Conservation (phyloP, 2,113 vertebrate genomes). For the Tautogolabrus adspersus region DNA sequence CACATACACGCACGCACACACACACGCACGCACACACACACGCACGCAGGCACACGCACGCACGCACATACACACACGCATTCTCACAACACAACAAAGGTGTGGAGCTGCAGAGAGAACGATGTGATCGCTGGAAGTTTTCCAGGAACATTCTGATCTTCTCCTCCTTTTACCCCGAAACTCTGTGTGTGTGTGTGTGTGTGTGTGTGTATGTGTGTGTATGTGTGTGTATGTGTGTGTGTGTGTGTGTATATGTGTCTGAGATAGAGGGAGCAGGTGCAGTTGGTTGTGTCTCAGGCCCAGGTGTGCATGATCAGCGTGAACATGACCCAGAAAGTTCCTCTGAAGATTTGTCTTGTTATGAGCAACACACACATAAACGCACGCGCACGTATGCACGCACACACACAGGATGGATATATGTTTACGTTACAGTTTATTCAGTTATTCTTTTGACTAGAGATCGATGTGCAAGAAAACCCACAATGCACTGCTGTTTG, state of each 20-base stretch:
- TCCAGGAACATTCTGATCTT: conserved; percentile 29
- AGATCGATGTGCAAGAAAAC: too few species aligned
- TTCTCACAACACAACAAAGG: background rate
- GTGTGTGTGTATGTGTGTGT: conserved; percentile 11
- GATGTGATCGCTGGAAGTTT: background rate
- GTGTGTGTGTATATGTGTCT: conserved; percentile 3
- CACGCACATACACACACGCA: too few species aligned
- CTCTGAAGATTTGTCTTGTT: conserved; percentile 12
- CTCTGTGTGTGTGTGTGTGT: conserved; percentile 6
- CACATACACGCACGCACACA: too few species aligned
- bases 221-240: conserved; percentile 1
- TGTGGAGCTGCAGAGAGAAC: background rate
- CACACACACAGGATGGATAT: too few species aligned
- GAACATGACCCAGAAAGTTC: conserved; percentile 35
- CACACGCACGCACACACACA: too few species aligned
- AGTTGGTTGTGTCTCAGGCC: conserved; percentile 7
- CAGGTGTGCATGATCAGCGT: conserved; percentile 26
- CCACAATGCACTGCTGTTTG: too few species aligned
- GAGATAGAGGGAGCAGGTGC: conserved; percentile 35
- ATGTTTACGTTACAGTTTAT: too few species aligned
- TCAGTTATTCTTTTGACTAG: too few species aligned
- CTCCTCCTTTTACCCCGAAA: background rate
- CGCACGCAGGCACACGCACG: too few species aligned
- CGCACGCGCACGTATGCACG: background rate
- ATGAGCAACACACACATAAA: background rate